Percentiles rank a stretch among this genome's conserved stretches.
These are phyloP conservation scores for Hyla sarda DNA, from an alignment of 2,113 vertebrate genomes.

Conservation along the genomic window DNA sequence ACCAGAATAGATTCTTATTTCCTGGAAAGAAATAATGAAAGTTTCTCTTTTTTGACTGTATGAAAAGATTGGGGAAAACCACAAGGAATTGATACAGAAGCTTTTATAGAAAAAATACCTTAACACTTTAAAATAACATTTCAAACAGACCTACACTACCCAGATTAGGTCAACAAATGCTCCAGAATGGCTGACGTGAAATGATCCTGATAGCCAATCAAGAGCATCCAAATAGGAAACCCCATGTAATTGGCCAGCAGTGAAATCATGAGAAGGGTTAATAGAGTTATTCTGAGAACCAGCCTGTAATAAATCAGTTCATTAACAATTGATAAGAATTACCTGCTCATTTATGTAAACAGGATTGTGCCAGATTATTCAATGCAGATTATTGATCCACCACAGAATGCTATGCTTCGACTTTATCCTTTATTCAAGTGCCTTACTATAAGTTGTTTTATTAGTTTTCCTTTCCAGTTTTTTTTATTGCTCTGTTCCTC, in stretches of 20 bases:
- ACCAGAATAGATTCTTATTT: too few species aligned
- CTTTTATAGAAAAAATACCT: too few species aligned
- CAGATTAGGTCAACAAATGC: too few species aligned
- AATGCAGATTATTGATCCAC: constrained; percentile 3
- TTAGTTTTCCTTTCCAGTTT: background rate
- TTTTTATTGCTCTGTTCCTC: background rate
- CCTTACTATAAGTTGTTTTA: background rate
- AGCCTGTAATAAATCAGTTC: constrained; percentile 12
- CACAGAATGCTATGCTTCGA: background rate
- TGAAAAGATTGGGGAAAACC: too few species aligned
- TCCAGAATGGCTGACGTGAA: too few species aligned
- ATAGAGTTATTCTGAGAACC: background rate
- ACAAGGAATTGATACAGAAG: too few species aligned
- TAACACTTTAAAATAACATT: too few species aligned
- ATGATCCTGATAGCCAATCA: too few species aligned
- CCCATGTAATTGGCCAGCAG: too few species aligned
- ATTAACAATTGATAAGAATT: constrained; percentile 5
- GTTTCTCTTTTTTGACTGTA: too few species aligned
- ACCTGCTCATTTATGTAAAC: background rate
- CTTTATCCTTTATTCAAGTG: background rate
- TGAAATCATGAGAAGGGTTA: background rate
- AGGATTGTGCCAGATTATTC: background rate
- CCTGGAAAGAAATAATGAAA: too few species aligned
- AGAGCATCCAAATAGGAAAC: background rate
- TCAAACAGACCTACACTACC: too few species aligned